These are phyloP conservation scores for Heliconius eleuchia DNA, from an alignment of 1,140 invertebrate genomes.

Conservation along the genomic window DNA sequence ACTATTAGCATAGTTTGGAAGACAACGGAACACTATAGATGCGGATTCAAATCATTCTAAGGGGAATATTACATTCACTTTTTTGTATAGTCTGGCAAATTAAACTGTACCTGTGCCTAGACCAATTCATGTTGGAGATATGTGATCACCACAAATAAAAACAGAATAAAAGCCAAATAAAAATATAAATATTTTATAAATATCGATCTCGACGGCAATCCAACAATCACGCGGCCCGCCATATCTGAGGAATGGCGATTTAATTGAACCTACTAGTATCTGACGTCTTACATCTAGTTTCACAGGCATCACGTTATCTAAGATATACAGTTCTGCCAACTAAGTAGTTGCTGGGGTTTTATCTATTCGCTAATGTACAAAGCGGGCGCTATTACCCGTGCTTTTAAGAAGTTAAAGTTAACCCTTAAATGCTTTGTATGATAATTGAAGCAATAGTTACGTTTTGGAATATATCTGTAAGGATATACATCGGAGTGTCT, in stretches of 20 bases:
- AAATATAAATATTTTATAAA: not conserved
- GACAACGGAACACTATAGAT: too few species aligned
- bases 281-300: conserved; percentile 20
- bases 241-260: conserved; percentile 19
- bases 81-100: too few species aligned
- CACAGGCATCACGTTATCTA: conserved; percentile 14
- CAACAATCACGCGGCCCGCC: not conserved
- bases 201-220: not conserved
- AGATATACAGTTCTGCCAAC: conserved; percentile 14
- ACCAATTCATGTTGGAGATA: too few species aligned
- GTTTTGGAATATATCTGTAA: not conserved
- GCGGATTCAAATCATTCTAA: too few species aligned
- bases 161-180: too few species aligned
- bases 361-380: conserved; percentile 12
- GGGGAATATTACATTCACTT: too few species aligned
- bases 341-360: conserved; percentile 20
- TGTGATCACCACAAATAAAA: too few species aligned
- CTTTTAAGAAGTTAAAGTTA: not conserved
- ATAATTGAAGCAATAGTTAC: not conserved
- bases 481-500: too few species aligned
- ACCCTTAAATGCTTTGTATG: not conserved
- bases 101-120: too few species aligned
- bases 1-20: too few species aligned
- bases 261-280: conserved; percentile 18
- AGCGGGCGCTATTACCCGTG: not conserved